phyloP scores from a whole-genome alignment of 2,888 invertebrate genomes.

The Diloba caeruleocephala region DNA sequence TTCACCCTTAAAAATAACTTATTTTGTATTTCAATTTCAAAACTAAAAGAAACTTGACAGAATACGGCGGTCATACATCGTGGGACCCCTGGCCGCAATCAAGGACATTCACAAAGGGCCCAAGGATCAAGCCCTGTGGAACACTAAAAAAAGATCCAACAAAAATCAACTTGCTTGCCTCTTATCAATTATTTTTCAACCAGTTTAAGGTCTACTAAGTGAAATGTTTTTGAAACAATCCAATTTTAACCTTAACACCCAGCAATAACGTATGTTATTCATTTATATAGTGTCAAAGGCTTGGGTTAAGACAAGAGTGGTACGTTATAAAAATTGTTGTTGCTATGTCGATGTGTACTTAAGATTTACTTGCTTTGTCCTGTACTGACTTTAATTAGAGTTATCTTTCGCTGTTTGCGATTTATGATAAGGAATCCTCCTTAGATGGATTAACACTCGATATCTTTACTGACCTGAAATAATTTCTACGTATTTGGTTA shows the following conservation, averaged over 20 bases:
- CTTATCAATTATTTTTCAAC: constrained; percentile 70
- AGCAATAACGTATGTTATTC: constrained; percentile 44
- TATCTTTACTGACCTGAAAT: too few species aligned
- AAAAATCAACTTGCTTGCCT: constrained; percentile 59
- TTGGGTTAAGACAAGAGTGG: constrained; percentile 70
- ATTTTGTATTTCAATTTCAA: constrained; percentile 28
- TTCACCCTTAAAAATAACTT: constrained; percentile 23
- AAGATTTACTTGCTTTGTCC: constrained; percentile 42
- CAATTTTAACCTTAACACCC: constrained; percentile 5
- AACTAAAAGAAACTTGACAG: constrained; percentile 12
- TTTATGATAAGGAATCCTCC: constrained; percentile 29
- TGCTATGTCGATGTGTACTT: constrained; percentile 51
- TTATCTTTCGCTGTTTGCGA: constrained; percentile 45
- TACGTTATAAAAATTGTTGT: constrained; percentile 59
- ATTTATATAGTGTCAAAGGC: constrained; percentile 60
- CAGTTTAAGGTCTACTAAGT: constrained; percentile 62
- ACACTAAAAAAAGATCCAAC: constrained; percentile 53
- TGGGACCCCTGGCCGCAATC: constrained; percentile 42
- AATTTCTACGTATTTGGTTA: too few species aligned
- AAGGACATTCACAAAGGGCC: constrained; percentile 51
- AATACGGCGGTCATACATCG: constrained; percentile 48
- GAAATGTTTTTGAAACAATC: constrained; percentile 30
- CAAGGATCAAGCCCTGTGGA: constrained; percentile 51
- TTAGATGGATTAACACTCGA: too few species aligned
- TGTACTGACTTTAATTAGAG: constrained; percentile 36